Base-by-base conservation (phyloP, 2,113 vertebrate species). In the Neofelis nebulosa region DNA sequence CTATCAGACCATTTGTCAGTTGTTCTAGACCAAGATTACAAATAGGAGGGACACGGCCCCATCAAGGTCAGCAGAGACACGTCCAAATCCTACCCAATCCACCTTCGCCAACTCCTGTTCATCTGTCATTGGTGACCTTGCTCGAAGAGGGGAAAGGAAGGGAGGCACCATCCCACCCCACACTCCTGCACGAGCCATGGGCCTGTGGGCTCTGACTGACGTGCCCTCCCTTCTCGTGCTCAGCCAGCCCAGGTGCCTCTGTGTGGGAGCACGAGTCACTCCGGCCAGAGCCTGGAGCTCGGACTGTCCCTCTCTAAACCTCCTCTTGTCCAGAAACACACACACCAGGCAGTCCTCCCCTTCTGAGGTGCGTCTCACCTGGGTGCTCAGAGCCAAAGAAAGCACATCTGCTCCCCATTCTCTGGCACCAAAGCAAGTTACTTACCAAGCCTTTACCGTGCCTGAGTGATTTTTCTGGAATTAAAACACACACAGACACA, bases 61-160 rank as follows among this genome's bases (percentile, higher is more conserved):
- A 96, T 98, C 99, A 99, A 99, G 99, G 99, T 99, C 99, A 98
- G 98, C 95, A 19, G 27, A 98, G 99, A 98, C 96, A 95, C 98
- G 93, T 97, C 97, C 96, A 45, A 97, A 98, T 97, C 98, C 71
- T 21, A 88, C 92, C 87, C 89, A 76, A 55, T 23, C 96, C 91
- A 2, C 8, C 13, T 5, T 61, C 16, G 2, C 27, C 7, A 15
- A 18, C 76, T 48, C 73, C 12, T 9, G 76, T 31, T 68, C 13
- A 48, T 97, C 48, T 79, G 27, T 97, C n/a, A 89, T 65, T 23
- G 23, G 61, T 0, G 74, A 74, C 82, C 95, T 87, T 91, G 94
- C 0, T 18, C 11, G 1, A 89, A 71, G 79, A 71, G 66, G n/a
- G 71, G n/a, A 38, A 19, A 6, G 4, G n/a, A 3, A 45, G 79